Base-by-base conservation (phyloP, 2,888 invertebrate genomes). In the Mythimna ferrago region DNA sequence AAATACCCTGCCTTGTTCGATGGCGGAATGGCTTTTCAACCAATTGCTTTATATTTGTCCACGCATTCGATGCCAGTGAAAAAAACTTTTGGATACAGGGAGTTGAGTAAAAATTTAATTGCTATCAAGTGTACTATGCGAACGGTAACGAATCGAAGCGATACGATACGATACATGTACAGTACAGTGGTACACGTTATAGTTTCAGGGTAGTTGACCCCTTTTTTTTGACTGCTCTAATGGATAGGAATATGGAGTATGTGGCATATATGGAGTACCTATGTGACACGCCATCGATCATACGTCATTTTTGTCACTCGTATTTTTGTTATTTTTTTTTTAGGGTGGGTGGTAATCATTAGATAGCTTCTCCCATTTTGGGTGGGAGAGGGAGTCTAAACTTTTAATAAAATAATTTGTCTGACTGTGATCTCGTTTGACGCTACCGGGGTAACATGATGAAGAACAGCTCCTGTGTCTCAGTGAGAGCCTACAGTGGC, bases 21-120 rank as follows among this genome's bases (percentile, higher is more conserved):
- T 76, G 79, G 68, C 73, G 78, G 69, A 81, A 87, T 82, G 79
- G 81, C 74, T 78, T 85, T 85, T 85, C 83, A 86, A 86, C 79
- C 76, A 80, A 85, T 78, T 77, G 84, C 78, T 87, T 85, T 86
- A 86, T 87, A 86, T 88, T 86, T 87, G 87, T 87, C 80, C 84
- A 84, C 83, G 84, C 70, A 81, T 80, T 79, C 86, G 71, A 76
- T 63, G 63, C 16, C 67, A 63, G 71, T 53, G 76, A 82, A 86
- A 85, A 83, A 86, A 68, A 35, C 63, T 32, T 68, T 78, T 66
- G 58, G 69, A 79, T 83, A 76, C 71, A 66, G 68, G 66, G 61
- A 60, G 56, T 67, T 78, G 78, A 69, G 78, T 76, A 76, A 80
- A 82, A 84, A 82, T 73, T 82, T 87, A 82, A 89, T 85, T 84